Evolutionary conservation across 2,113 vertebrate species (phyloP).

Genomic region (Syrmaticus mikado): DNA sequence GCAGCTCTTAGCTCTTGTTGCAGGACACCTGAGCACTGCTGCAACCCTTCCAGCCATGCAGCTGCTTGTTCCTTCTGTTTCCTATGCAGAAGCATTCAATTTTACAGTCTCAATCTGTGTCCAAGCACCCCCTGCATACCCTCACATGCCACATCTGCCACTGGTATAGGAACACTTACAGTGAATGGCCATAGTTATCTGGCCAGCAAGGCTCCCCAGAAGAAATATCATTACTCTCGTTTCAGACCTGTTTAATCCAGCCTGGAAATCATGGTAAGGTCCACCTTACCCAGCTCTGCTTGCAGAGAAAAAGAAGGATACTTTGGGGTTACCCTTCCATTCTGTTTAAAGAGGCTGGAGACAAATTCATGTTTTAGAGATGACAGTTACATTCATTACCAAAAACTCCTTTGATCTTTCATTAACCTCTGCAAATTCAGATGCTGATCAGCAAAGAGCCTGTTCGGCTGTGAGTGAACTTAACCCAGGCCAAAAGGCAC

Average conservation of each 20-base stretch:
- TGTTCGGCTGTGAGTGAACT: not conserved
- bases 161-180: not conserved
- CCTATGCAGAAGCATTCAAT: not conserved
- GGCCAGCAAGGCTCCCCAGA: not conserved
- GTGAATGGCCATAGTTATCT: not conserved
- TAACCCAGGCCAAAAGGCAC: conserved; percentile 22
- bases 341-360: not conserved
- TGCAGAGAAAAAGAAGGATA: not conserved
- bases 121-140: not conserved
- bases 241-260: not conserved
- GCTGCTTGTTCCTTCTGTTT: not conserved
- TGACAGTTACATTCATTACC: not conserved
- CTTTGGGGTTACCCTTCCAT: not conserved
- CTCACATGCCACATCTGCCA: accelerated
- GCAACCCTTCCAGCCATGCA: not conserved
- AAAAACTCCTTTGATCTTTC: conserved; percentile 16
- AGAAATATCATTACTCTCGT: accelerated
- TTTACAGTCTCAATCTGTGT: not conserved
- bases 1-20: not conserved
- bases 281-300: not conserved
- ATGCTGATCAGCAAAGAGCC: not conserved
- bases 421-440: conserved; percentile 41
- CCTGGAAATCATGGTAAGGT: not conserved
- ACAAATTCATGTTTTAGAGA: not conserved
- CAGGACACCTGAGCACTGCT: not conserved